Evolutionary conservation across 1,140 invertebrate species (phyloP), one percentile per base, ranked within the genome.

Genomic region (Neodiprion virginianus): DNA sequence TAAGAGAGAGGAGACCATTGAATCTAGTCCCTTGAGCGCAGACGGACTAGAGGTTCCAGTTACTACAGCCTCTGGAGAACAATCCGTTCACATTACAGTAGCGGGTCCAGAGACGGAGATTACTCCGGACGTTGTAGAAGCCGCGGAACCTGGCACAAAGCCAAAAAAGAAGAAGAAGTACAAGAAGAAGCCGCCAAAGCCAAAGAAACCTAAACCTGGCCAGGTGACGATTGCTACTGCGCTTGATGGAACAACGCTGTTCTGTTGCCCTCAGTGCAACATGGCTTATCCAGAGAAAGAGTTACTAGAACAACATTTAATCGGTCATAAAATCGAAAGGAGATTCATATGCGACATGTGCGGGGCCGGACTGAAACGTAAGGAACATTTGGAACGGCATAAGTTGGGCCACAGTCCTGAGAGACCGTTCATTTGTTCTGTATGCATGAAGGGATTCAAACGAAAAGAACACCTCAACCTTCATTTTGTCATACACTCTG

Each of bases 361-460:
- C 78, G 91, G 90, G n/a, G 90, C 89, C 75, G 94, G 93, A 1
- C 82, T 95, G 48, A 95, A 95, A 79, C 90, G 94, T 8, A 95
- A 95, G 82, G 94, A 95, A 83, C 94, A 95, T 85, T 84, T 95
- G 50, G 94, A 95, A 82, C 86, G 94, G 71, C 94, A 95, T 82
- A 95, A 95, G 83, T 85, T 94, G 48, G 94, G 93, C 1, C 94
- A 95, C 83, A 95, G 94, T 87, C 93, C 94, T 0, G 94, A 95
- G 80, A 88, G 94, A 79, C 94, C 94, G 0, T 95, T 93, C 81
- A 93, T 93, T 12, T 95, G 94, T 86, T 90, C 91, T 17, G 92
- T 94, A 11, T 95, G 94, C 83, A 90, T 92, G 85, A 95, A 95
- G 84, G 93, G 92, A 5, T 95, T 95, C 86, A 95, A 95, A 84